A percentile compares a stretch with the other conserved stretches of the same genome.
These are phyloP conservation scores for Yponomeuta sedellus DNA, from an alignment of 2,888 invertebrate species.

Conservation along the genomic window DNA sequence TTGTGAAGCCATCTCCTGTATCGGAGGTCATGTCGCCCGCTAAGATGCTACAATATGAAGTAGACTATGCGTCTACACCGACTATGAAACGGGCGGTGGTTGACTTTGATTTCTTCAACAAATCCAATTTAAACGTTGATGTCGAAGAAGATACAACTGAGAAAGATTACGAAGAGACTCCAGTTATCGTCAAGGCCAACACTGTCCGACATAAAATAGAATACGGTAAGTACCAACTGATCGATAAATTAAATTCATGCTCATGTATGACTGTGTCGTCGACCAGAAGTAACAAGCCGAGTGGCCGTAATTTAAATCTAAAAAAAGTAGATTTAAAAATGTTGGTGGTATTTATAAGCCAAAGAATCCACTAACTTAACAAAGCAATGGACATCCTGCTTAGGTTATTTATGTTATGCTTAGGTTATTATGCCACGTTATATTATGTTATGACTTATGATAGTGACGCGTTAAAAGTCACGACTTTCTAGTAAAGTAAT, in stretches of 20 bases:
- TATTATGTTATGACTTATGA: too few species aligned
- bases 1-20: conserved; percentile 59
- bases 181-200: conserved; percentile 54
- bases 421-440: too few species aligned
- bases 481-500: too few species aligned
- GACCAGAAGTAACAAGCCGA: too few species aligned
- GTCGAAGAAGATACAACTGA: conserved; percentile 24
- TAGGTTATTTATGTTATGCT: too few species aligned
- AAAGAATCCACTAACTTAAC: too few species aligned
- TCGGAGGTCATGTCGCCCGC: conserved; percentile 64
- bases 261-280: too few species aligned
- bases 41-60: conserved; percentile 63
- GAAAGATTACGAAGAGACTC: conserved; percentile 43
- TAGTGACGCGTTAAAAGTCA: too few species aligned
- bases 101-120: conserved; percentile 62
- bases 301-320: too few species aligned
- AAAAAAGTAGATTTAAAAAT: too few species aligned
- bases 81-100: conserved; percentile 66
- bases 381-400: too few species aligned
- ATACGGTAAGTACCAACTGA: conserved; percentile 48
- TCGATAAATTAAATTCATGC: not conserved
- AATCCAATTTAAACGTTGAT: conserved; percentile 40
- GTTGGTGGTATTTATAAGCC: too few species aligned
- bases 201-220: conserved; percentile 67
- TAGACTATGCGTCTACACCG: conserved; percentile 50